phyloP scores from a whole-genome alignment of 2,797 vertebrate genomes.

The Chaunax sp. region DNA sequence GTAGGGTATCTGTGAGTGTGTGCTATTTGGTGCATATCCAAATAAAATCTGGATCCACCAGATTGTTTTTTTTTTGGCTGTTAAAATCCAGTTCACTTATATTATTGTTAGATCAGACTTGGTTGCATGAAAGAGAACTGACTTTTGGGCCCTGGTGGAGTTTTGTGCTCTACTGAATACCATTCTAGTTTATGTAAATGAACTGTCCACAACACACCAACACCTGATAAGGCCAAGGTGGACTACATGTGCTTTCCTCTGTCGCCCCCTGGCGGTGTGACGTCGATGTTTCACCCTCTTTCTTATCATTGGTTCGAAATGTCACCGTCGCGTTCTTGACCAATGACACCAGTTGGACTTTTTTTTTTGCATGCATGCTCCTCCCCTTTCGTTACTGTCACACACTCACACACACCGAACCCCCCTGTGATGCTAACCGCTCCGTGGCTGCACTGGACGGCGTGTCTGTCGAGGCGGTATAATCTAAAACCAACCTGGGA shows the following conservation, averaged over 20 bases:
- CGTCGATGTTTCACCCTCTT: neutral
- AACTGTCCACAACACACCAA: too few species aligned
- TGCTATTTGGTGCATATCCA: too few species aligned
- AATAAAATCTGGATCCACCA: too few species aligned
- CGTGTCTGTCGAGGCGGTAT: constrained; percentile 50
- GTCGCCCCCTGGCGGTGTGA: constrained; percentile 49
- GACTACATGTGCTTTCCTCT: constrained; percentile 24
- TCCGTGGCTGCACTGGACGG: constrained; percentile 14
- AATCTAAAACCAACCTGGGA: constrained; percentile 35
- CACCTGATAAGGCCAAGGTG: too few species aligned
- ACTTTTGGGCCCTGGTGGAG: too few species aligned
- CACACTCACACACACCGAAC: constrained; percentile 4
- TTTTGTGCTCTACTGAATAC: too few species aligned
- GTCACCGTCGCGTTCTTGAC: constrained; percentile 37
- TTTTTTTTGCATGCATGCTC: constrained; percentile 34
- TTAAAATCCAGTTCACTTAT: too few species aligned
- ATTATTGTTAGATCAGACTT: too few species aligned
- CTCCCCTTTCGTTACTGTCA: constrained; percentile 40
- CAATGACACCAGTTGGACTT: constrained; percentile 52
- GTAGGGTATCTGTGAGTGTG: too few species aligned
- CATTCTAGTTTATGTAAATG: too few species aligned
- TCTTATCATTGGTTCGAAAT: constrained; percentile 67
- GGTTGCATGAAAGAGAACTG: too few species aligned
- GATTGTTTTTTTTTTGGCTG: too few species aligned
- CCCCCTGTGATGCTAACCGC: constrained; percentile 49